Conservation (phyloP, 2,113 vertebrate species). For the Charadrius vociferus region DNA sequence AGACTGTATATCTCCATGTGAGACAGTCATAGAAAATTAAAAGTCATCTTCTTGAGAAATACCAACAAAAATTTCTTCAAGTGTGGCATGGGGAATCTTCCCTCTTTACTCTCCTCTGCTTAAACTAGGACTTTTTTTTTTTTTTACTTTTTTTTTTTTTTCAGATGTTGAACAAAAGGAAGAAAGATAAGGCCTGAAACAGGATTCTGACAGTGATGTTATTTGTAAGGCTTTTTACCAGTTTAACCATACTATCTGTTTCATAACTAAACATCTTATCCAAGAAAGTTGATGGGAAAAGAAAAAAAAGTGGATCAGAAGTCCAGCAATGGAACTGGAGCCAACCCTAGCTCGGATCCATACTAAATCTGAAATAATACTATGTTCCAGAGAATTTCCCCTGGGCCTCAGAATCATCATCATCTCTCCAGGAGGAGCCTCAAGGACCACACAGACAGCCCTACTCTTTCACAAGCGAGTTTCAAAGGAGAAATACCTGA, state of each 20-base stretch:
- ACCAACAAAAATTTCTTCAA: neutral
- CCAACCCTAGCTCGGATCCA: neutral
- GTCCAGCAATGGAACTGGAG: neutral
- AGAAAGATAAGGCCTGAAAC: neutral
- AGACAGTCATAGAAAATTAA: neutral
- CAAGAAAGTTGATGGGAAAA: neutral
- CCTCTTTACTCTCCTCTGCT: neutral
- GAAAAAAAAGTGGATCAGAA: neutral
- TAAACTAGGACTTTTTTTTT: neutral
- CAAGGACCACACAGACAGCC: neutral
- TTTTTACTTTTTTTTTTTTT: neutral
- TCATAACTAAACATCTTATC: neutral
- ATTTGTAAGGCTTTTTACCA: neutral
- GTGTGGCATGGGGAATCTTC: neutral
- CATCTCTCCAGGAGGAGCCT: neutral
- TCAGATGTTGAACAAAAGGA: neutral
- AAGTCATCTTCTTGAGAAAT: neutral
- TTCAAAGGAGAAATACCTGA: neutral
- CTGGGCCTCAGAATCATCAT: neutral
- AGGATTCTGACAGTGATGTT: neutral
- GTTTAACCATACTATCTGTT: neutral
- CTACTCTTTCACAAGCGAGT: neutral
- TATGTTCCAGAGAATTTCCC: neutral
- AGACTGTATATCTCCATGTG: too few species aligned
- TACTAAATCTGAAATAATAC: neutral